Conservation (phyloP, 2,797 vertebrate genomes). For the Euthynnus affinis region DNA sequence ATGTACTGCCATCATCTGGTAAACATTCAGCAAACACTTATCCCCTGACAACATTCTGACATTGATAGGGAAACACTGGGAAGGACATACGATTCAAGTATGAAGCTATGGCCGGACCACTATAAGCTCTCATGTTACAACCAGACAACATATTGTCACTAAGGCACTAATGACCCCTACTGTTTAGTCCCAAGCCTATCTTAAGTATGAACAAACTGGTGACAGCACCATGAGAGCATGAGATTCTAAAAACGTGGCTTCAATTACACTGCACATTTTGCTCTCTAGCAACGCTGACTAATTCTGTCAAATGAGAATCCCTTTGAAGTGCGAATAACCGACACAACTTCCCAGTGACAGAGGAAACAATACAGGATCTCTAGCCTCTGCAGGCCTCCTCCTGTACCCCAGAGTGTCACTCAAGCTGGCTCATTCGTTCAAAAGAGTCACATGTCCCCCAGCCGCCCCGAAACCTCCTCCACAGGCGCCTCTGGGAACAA, state of each 20-base stretch:
- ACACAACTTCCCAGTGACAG: conserved; percentile 49
- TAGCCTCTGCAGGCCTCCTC: conserved; percentile 61
- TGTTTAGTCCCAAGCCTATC: conserved; percentile 50
- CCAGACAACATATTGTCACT: conserved; percentile 64
- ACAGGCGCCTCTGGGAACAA: conserved; percentile 84
- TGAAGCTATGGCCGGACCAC: conserved; percentile 44
- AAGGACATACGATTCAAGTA: conserved; percentile 61
- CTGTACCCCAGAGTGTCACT: conserved; percentile 62
- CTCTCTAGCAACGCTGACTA: conserved; percentile 74
- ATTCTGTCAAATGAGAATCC: conserved; percentile 37
- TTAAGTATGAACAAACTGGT: conserved; percentile 52
- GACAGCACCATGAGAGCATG: conserved; percentile 45
- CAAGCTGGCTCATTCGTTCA: conserved; percentile 58
- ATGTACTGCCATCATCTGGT: conserved; percentile 82
- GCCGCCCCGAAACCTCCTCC: conserved; percentile 76
- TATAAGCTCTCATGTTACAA: conserved; percentile 66
- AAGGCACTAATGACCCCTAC: conserved; percentile 61
- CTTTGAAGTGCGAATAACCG: conserved; percentile 48
- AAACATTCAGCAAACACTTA: conserved; percentile 81
- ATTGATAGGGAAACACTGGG: conserved; percentile 76
- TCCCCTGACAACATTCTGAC: conserved; percentile 77
- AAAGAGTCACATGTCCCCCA: conserved; percentile 77
- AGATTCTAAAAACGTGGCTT: conserved; percentile 42
- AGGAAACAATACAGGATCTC: conserved; percentile 59
- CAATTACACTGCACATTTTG: conserved; percentile 57